Evolutionary conservation across 2,888 invertebrate genomes (phyloP).

Genomic region (Gymnosoma rotundatum): DNA sequence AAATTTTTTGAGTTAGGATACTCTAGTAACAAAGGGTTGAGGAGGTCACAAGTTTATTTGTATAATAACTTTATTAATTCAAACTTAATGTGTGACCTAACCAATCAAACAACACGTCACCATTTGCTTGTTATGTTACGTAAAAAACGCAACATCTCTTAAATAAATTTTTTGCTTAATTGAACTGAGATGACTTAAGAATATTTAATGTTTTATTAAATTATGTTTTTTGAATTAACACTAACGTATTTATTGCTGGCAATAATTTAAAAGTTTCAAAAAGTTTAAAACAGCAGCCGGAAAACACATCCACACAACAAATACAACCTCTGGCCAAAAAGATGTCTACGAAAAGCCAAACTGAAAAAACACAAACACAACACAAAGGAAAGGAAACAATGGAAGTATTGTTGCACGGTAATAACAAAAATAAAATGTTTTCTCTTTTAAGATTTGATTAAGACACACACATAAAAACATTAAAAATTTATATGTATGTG

Average conservation of each 20-base stretch:
- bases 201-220: slow-evolving; percentile 37
- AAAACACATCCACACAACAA: slow-evolving; percentile 12
- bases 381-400: slow-evolving; percentile 11
- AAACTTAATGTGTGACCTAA: no score
- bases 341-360: background rate
- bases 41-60: no score
- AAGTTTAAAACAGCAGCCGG: slow-evolving; percentile 39
- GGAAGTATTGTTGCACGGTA: slow-evolving; percentile 29
- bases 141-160: background rate
- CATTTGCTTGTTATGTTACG: background rate
- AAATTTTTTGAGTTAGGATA: no score
- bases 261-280: slow-evolving; percentile 22
- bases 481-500: background rate
- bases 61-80: no score
- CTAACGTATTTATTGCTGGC: slow-evolving; percentile 48
- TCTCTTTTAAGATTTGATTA: slow-evolving; percentile 47
- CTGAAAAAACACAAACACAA: slow-evolving; percentile 17
- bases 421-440: slow-evolving; percentile 64
- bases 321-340: slow-evolving; percentile 34
- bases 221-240: slow-evolving; percentile 61
- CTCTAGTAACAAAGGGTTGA: no score
- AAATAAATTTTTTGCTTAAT: background rate
- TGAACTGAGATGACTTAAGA: background rate
- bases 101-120: slow-evolving; percentile 2
- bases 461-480: background rate